Evolutionary conservation across 2,113 vertebrate genomes (phyloP).

Genomic region (Lathamus discolor): DNA sequence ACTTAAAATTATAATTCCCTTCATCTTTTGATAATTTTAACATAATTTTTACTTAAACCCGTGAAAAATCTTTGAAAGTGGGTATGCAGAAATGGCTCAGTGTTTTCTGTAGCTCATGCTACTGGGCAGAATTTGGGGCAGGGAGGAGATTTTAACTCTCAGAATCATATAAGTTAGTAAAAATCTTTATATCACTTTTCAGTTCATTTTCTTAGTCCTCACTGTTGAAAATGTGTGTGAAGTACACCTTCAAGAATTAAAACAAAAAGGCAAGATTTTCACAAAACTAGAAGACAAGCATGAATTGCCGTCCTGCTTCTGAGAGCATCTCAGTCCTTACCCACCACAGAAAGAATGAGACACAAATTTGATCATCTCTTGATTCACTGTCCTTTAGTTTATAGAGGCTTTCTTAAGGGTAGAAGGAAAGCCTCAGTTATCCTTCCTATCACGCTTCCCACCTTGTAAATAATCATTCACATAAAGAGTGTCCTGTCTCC

Average conservation of each 20-base stretch:
- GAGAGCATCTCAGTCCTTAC: background rate
- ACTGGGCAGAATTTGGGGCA: rapidly evolving
- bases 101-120: background rate
- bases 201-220: rapidly evolving
- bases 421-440: background rate
- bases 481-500: background rate
- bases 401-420: background rate
- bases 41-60: background rate
- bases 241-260: background rate
- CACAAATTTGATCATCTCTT: background rate
- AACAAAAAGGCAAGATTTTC: background rate
- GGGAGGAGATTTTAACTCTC: background rate
- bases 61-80: background rate
- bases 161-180: rapidly evolving
- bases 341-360: rapidly evolving
- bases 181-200: background rate
- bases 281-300: background rate
- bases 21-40: background rate
- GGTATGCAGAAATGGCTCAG: background rate
- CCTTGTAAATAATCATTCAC: rapidly evolving
- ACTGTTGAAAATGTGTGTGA: background rate
- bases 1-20: background rate
- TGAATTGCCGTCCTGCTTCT: background rate
- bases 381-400: rapidly evolving
- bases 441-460: background rate